Evolutionary conservation across 2,113 vertebrate species (phyloP).

Genomic region (Rhinogobius similis): DNA sequence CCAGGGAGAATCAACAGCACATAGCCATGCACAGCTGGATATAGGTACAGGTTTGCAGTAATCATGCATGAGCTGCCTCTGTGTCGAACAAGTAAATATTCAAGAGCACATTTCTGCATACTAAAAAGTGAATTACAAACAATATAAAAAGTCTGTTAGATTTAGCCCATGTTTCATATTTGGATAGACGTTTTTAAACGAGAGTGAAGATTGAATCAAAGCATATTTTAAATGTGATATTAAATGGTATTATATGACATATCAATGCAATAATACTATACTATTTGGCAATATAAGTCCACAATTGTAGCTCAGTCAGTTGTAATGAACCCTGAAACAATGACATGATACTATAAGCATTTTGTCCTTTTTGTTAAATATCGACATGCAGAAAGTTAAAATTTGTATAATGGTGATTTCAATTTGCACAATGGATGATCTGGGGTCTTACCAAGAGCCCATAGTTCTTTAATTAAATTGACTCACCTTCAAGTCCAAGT

Average conservation of each 20-base stretch:
- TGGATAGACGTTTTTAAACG: neutral
- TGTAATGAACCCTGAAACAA: too few species aligned
- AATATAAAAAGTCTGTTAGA: neutral
- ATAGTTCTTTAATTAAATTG: neutral
- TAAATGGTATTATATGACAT: neutral
- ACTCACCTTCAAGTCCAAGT: neutral
- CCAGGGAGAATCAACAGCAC: constrained; percentile 56
- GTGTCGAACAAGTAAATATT: constrained; percentile 15
- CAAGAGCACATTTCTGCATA: constrained; percentile 20
- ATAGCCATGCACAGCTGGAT: constrained; percentile 38
- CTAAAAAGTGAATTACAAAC: neutral
- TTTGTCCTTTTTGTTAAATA: too few species aligned
- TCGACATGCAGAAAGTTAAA: too few species aligned
- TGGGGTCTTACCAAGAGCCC: neutral
- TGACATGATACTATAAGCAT: too few species aligned
- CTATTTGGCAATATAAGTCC: too few species aligned
- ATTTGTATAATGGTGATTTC: too few species aligned
- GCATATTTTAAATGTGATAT: neutral
- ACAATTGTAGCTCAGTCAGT: too few species aligned
- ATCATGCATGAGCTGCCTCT: constrained; percentile 20
- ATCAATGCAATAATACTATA: neutral
- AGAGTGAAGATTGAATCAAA: too few species aligned
- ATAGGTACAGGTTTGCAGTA: constrained; percentile 37
- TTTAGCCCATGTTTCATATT: neutral
- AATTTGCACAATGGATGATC: neutral